These are phyloP conservation scores for Drosophila teissieri DNA, from an alignment of 1,140 invertebrate species.

Conservation along the genomic window DNA sequence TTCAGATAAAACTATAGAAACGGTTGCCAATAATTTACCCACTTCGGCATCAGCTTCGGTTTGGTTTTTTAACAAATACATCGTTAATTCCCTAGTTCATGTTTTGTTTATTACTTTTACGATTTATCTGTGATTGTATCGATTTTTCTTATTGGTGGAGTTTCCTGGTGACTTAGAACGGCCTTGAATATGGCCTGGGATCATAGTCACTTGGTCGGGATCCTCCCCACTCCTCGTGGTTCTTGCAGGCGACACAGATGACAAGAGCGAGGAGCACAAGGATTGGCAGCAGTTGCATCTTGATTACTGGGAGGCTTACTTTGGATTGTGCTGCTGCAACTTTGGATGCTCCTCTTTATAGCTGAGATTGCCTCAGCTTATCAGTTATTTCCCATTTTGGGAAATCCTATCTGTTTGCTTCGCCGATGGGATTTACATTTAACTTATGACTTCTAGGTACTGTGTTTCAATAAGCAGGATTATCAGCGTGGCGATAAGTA, in stretches of 20 bases:
- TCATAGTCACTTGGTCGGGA: constrained; percentile 31
- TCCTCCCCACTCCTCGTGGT: constrained; percentile 37
- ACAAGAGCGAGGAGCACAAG: constrained; percentile 38
- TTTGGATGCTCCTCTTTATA: constrained; percentile 23
- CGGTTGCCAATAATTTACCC: constrained; percentile 20
- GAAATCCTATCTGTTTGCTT: constrained; percentile 1
- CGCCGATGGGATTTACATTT: constrained; percentile 26
- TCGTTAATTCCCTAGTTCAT: neutral
- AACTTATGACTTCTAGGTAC: constrained; percentile 3
- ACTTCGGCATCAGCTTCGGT: constrained; percentile 11
- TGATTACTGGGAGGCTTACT: neutral
- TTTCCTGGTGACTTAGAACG: neutral
- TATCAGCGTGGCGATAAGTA: neutral
- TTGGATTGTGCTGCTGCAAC: neutral
- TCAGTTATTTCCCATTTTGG: constrained; percentile 20
- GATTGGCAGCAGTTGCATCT: constrained; percentile 52
- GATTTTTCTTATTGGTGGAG: neutral
- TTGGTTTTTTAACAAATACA: constrained; percentile 57
- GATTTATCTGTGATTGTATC: neutral
- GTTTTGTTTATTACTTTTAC: neutral
- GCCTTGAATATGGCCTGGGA: constrained; percentile 11
- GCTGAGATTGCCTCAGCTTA: neutral
- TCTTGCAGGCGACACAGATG: constrained; percentile 34
- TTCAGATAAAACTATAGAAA: constrained; percentile 16
- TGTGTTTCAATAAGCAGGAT: neutral